Percentiles rank a stretch among this genome's conserved stretches.
Evolutionary conservation across 2,888 invertebrate species (phyloP).

Genomic region (Dryadula phaetusa): DNA sequence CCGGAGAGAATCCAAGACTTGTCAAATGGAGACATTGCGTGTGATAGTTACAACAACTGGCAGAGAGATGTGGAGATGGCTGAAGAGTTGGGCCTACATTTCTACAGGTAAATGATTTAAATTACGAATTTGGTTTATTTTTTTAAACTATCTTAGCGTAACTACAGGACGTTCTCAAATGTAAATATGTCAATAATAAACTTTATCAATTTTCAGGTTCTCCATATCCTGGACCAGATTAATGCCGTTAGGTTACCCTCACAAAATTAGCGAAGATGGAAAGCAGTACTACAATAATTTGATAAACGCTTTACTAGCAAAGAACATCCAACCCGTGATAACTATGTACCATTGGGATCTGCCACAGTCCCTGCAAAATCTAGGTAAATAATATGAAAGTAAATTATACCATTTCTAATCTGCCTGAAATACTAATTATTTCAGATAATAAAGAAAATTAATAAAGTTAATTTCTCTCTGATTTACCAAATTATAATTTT

Average conservation of each 20-base stretch:
- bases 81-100: neutral
- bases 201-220: neutral
- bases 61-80: slow-evolving; percentile 14
- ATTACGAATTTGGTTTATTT: neutral
- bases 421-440: too few species aligned
- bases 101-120: slow-evolving; percentile 5
- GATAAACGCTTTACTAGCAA: slow-evolving; percentile 85
- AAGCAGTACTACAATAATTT: slow-evolving; percentile 12
- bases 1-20: slow-evolving; percentile 10
- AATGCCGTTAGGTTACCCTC: slow-evolving; percentile 1
- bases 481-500: neutral
- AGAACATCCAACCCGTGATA: slow-evolving; percentile 84
- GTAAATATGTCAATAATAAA: too few species aligned
- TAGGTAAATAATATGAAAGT: slow-evolving; percentile 45
- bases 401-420: too few species aligned
- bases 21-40: neutral
- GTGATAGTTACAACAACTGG: slow-evolving; percentile 8
- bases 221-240: slow-evolving; percentile 11
- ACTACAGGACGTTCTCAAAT: too few species aligned
- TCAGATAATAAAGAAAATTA: neutral
- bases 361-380: slow-evolving; percentile 66
- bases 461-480: too few species aligned
- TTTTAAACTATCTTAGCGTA: too few species aligned
- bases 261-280: slow-evolving; percentile 8
- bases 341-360: slow-evolving; percentile 86